These are phyloP conservation scores for Sigmodon hispidus DNA, from an alignment of 2,113 vertebrate genomes.

Conservation along the genomic window DNA sequence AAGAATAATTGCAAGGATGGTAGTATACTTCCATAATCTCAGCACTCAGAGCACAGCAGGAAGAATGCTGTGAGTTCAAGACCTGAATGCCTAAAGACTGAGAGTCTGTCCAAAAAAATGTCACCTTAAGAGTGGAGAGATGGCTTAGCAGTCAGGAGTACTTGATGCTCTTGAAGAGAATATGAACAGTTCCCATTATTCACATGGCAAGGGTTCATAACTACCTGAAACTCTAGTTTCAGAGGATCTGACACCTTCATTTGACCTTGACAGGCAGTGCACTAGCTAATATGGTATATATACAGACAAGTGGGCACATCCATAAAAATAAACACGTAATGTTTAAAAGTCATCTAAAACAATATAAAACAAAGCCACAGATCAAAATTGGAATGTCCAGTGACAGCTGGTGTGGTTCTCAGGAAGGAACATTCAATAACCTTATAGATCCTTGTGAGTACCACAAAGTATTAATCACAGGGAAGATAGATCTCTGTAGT, in stretches of 20 bases:
- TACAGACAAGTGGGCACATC: background rate
- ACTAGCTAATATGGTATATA: background rate
- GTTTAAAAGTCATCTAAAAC: background rate
- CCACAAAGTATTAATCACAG: conserved; percentile 20
- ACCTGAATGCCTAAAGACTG: background rate
- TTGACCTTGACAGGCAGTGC: background rate
- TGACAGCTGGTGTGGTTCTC: background rate
- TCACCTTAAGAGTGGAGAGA: background rate
- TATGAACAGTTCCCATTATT: background rate
- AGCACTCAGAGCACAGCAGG: background rate
- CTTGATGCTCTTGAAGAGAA: background rate
- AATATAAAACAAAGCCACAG: background rate
- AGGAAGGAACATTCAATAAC: background rate
- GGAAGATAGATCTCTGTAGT: background rate
- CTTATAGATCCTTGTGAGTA: conserved; percentile 10
- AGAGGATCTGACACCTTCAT: background rate
- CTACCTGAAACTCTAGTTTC: background rate
- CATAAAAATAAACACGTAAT: background rate
- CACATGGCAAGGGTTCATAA: background rate
- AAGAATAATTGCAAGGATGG: background rate
- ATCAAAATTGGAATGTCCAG: conserved; percentile 22
- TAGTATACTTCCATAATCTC: background rate
- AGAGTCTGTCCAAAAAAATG: background rate
- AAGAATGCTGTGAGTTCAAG: background rate
- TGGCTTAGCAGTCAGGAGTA: background rate